phyloP scores from a whole-genome alignment of 2,113 vertebrate species.

The Trogon melanurus region DNA sequence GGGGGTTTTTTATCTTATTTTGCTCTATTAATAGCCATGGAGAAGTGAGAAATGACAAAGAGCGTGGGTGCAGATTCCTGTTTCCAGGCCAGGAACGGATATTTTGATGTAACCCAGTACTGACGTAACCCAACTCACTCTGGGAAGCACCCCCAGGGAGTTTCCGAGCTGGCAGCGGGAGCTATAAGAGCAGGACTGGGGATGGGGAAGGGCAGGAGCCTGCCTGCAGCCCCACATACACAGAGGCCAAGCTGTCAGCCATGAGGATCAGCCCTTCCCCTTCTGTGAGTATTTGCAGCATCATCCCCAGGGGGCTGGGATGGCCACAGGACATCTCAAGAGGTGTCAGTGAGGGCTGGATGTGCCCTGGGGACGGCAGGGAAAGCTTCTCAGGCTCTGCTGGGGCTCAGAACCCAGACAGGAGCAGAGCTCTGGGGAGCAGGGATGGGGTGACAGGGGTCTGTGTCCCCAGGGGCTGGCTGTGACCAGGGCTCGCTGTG shows the following conservation, averaged over 20 bases:
- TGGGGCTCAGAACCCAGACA: background rate
- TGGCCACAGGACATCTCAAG: fast-evolving
- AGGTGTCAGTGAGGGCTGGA: background rate
- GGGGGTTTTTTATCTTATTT: background rate
- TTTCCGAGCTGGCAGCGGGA: background rate
- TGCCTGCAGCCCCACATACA: fast-evolving
- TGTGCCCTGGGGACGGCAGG: too few relatives aligned
- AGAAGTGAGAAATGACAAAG: background rate
- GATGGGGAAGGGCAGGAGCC: fast-evolving
- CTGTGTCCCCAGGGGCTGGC: fast-evolving
- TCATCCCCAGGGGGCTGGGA: background rate
- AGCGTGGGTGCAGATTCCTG: fast-evolving
- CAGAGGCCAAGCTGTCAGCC: fast-evolving
- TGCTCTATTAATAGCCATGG: background rate
- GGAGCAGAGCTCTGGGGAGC: fast-evolving
- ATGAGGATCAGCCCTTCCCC: fast-evolving
- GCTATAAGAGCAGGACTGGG: background rate
- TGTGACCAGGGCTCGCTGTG: background rate
- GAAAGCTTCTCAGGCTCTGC: background rate
- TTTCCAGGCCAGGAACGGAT: background rate
- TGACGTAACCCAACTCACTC: background rate
- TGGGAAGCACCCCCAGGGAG: background rate
- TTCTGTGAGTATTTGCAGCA: background rate
- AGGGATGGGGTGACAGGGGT: background rate
- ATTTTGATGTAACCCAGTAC: fast-evolving